A percentile compares a stretch with the other conserved stretches of the same genome.
phyloP scores from a whole-genome alignment of 2,113 vertebrate species.

The Phalacrocorax pelagicus region DNA sequence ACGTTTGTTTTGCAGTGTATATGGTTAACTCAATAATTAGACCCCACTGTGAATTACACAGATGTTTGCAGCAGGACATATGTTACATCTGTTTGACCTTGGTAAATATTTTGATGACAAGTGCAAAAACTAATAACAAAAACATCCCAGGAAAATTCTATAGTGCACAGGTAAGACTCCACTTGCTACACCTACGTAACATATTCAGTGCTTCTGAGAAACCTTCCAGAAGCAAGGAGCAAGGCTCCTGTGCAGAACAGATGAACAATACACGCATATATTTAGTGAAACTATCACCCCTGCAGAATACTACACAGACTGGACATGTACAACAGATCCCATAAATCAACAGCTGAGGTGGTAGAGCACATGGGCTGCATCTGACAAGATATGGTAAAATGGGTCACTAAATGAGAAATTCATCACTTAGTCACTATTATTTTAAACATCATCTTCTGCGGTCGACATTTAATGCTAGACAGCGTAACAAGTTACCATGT shows the following conservation, averaged over 20 bases:
- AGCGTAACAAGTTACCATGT: not conserved
- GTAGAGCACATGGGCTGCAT: not conserved
- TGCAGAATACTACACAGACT: not conserved
- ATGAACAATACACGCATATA: not conserved
- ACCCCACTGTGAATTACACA: not conserved
- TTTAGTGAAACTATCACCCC: not conserved
- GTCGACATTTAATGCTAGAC: not conserved
- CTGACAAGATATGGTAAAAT: not conserved
- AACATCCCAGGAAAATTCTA: not conserved
- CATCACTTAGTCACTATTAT: not conserved
- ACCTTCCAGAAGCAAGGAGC: not conserved
- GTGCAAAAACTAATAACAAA: not conserved
- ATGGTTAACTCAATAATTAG: not conserved
- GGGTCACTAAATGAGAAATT: not conserved
- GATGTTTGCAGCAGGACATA: not conserved
- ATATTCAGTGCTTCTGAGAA: not conserved
- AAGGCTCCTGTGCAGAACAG: not conserved
- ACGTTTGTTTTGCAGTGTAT: not conserved
- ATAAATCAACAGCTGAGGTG: not conserved
- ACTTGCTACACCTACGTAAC: fast-evolving
- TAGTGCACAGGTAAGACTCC: not conserved
- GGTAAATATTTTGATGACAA: not conserved
- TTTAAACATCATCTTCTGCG: not conserved
- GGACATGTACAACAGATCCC: not conserved
- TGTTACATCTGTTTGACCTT: not conserved